A percentile compares a stretch with the other conserved stretches of the same genome.
These are phyloP conservation scores for Mesochorus sp. DNA, from an alignment of 2,888 invertebrate species.

Conservation along the genomic window DNA sequence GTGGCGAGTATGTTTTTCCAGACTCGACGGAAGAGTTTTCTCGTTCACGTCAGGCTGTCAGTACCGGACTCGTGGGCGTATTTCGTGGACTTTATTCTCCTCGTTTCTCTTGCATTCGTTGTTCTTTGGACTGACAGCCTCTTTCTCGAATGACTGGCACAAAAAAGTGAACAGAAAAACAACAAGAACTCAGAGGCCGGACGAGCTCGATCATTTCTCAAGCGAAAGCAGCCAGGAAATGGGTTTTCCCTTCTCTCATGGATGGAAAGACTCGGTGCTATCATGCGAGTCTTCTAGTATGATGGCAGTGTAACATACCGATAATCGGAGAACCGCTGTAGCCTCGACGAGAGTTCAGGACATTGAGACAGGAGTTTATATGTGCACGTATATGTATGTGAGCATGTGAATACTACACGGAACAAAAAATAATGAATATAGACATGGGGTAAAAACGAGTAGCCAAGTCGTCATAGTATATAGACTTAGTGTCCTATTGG, in stretches of 20 bases:
- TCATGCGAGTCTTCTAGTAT: not conserved
- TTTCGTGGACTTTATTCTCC: conserved; percentile 1
- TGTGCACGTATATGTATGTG: not conserved
- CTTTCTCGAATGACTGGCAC: conserved; percentile 31
- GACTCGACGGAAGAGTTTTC: conserved; percentile 8
- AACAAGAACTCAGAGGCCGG: conserved; percentile 17
- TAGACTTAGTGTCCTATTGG: conserved; percentile 14
- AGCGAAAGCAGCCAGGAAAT: conserved; percentile 49
- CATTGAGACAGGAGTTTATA: not conserved
- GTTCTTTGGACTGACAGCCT: conserved; percentile 37
- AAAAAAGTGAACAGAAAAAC: conserved; percentile 28
- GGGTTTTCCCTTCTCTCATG: conserved; percentile 38
- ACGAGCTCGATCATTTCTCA: conserved; percentile 57
- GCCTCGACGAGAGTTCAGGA: not conserved
- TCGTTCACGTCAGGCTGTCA: conserved; percentile 21
- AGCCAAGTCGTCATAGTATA: conserved; percentile 9
- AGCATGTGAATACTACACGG: not conserved
- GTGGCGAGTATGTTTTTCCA: conserved; percentile 11
- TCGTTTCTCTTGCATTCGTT: not conserved
- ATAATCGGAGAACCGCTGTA: conserved; percentile 23
- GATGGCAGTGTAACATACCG: conserved; percentile 13
- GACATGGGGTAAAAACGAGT: not conserved
- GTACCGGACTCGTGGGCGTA: not conserved
- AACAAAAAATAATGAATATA: not conserved
- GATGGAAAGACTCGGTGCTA: not conserved